Conservation (phyloP, 92 coral and sea anemone species). For the Porites rus region DNA sequence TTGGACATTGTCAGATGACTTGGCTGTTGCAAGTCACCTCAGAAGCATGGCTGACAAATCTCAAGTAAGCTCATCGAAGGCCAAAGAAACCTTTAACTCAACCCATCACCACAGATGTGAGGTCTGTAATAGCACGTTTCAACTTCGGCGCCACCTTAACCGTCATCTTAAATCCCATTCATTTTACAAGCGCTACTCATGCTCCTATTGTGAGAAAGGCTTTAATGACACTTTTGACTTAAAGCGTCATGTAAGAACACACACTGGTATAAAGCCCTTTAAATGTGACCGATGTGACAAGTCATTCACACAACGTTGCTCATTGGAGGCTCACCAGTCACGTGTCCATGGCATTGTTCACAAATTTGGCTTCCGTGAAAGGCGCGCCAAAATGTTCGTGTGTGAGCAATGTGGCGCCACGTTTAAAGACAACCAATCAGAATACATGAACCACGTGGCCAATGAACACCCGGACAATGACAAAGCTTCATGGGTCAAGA, state of each 20-base stretch:
- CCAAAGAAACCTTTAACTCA: slow-evolving; percentile 13
- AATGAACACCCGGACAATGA: slow-evolving; percentile 87
- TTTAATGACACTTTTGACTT: slow-evolving; percentile 98
- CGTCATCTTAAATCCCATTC: slow-evolving; percentile 97
- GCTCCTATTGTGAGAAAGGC: slow-evolving; percentile 94
- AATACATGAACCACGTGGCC: slow-evolving; percentile 88
- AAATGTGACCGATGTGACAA: slow-evolving; percentile 93
- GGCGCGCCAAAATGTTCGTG: slow-evolving; percentile 94
- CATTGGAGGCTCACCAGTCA: slow-evolving; percentile 96
- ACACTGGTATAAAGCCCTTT: slow-evolving; percentile 97
- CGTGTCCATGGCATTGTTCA: slow-evolving; percentile 96
- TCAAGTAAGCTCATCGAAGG: slow-evolving; percentile 10
- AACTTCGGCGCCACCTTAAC: slow-evolving; percentile 92
- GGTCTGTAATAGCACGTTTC: slow-evolving; percentile 87
- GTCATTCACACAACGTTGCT: slow-evolving; percentile 97
- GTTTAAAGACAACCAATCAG: slow-evolving; percentile 88
- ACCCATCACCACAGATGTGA: slow-evolving; percentile 83
- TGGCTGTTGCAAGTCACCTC: slow-evolving; percentile 4
- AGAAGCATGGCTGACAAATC: background rate
- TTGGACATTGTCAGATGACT: slow-evolving; percentile 4
- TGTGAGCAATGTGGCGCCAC: slow-evolving; percentile 97
- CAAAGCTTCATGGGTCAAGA: slow-evolving; percentile 21
- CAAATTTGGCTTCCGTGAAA: slow-evolving; percentile 97
- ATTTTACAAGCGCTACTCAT: slow-evolving; percentile 95
- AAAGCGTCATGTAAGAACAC: slow-evolving; percentile 98